Conservation (phyloP, 2,113 vertebrate species). For the Mustela nigripes region DNA sequence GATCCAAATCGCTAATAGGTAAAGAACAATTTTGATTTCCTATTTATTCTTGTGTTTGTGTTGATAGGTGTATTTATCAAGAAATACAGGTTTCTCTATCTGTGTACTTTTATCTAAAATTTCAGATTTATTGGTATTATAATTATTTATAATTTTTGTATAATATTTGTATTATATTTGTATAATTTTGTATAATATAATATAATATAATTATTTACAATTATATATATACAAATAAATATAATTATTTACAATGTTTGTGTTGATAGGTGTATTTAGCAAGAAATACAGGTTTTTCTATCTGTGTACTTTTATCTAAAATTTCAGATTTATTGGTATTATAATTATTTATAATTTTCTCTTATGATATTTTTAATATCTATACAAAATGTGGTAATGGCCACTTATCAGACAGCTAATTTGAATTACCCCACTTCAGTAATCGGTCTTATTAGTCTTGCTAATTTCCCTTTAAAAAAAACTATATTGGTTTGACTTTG, state of each 20-base stretch:
- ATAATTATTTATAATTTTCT: background rate
- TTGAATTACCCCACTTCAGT: background rate
- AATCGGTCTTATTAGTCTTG: background rate
- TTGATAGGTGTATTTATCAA: background rate
- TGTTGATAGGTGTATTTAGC: background rate
- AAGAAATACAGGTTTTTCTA: background rate
- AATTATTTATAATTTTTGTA: too few relatives aligned
- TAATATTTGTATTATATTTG: too few relatives aligned
- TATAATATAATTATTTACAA: too few relatives aligned
- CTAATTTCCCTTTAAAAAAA: background rate
- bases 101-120: background rate
- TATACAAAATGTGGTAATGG: background rate
- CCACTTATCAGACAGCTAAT: background rate
- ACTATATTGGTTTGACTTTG: background rate
- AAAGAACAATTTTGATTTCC: slow-evolving; percentile 42
- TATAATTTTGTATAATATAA: too few relatives aligned
- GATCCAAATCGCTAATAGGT: slow-evolving; percentile 23
- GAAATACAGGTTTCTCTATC: background rate
- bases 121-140: background rate
- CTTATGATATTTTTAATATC: background rate
- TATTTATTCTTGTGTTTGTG: background rate
- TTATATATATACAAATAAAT: too few relatives aligned
- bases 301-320: background rate
- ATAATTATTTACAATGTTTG: background rate
- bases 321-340: background rate